Evolutionary conservation across 2,797 vertebrate genomes (phyloP).

Genomic region (Phataginus tetradactyla): DNA sequence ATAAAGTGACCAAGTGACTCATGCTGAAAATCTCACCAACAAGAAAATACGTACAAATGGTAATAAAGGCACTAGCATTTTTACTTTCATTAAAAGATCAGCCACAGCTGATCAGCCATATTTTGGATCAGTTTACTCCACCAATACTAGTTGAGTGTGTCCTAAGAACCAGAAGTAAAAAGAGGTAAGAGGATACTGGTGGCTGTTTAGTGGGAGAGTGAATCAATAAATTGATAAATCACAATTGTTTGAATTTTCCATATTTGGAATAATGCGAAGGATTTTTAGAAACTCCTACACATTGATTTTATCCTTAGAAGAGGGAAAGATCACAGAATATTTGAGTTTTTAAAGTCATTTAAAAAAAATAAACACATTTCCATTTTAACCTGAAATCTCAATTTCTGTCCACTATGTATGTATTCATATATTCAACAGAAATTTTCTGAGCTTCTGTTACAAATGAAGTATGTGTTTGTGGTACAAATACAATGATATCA

Average conservation of each 20-base stretch:
- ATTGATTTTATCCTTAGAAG: not conserved
- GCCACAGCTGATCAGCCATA: not conserved
- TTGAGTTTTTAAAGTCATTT: conserved; percentile 1
- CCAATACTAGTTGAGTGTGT: not conserved
- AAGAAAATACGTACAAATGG: not conserved
- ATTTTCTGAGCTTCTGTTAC: not conserved
- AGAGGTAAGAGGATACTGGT: not conserved
- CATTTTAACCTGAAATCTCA: not conserved
- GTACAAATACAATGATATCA: not conserved
- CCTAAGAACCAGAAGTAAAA: not conserved
- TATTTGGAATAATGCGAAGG: not conserved
- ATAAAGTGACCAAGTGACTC: not conserved
- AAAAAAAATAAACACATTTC: not conserved
- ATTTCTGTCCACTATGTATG: not conserved
- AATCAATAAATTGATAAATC: not conserved
- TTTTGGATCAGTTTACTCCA: not conserved
- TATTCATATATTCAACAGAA: not conserved
- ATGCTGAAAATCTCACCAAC: not conserved
- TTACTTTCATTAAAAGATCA: conserved; percentile 15
- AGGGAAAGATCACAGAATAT: not conserved
- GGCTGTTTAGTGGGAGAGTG: not conserved
- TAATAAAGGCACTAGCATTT: not conserved
- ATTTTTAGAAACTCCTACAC: not conserved
- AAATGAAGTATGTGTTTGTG: not conserved
- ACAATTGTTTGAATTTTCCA: not conserved